Conservation (phyloP, 2,888 invertebrate species). For the Drosophila planitibia region DNA sequence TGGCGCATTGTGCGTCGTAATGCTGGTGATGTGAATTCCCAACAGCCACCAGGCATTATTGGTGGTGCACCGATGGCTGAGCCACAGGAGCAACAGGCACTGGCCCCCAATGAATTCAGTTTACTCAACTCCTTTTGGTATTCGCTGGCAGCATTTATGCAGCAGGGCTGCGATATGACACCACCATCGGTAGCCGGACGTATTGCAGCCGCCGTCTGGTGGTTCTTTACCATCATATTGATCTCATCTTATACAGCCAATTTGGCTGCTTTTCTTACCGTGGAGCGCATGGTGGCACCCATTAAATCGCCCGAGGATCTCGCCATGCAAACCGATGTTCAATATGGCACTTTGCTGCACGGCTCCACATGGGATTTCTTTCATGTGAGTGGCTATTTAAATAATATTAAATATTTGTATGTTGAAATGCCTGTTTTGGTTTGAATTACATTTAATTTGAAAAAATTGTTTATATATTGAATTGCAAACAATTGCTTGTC, state of each 20-base stretch:
- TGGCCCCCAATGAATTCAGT: conserved; percentile 92
- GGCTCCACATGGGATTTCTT: conserved; percentile 96
- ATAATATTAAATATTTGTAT: neutral
- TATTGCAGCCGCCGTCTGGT: conserved; percentile 99
- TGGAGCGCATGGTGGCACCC: conserved; percentile 97
- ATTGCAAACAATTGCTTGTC: neutral
- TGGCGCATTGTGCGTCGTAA: conserved; percentile 91
- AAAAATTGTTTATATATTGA: neutral
- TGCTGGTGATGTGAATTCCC: conserved; percentile 52
- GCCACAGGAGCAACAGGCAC: conserved; percentile 30
- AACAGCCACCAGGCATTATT: conserved; percentile 82
- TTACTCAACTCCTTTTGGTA: conserved; percentile 99
- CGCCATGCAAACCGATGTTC: conserved; percentile 96
- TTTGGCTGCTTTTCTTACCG: conserved; percentile 98
- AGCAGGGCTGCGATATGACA: conserved; percentile 98
- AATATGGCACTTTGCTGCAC: conserved; percentile 92
- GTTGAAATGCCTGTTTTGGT: neutral
- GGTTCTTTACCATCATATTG: conserved; percentile 99
- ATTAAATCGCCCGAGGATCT: conserved; percentile 96
- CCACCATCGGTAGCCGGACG: conserved; percentile 91
- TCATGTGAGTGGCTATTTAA: conserved; percentile 83
- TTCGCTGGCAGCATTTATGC: conserved; percentile 98
- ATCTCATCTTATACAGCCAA: conserved; percentile 99
- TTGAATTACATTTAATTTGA: neutral
- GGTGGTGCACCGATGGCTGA: conserved; percentile 65